These are phyloP conservation scores for Isurus oxyrinchus DNA, from an alignment of 2,113 vertebrate species.

Conservation along the genomic window DNA sequence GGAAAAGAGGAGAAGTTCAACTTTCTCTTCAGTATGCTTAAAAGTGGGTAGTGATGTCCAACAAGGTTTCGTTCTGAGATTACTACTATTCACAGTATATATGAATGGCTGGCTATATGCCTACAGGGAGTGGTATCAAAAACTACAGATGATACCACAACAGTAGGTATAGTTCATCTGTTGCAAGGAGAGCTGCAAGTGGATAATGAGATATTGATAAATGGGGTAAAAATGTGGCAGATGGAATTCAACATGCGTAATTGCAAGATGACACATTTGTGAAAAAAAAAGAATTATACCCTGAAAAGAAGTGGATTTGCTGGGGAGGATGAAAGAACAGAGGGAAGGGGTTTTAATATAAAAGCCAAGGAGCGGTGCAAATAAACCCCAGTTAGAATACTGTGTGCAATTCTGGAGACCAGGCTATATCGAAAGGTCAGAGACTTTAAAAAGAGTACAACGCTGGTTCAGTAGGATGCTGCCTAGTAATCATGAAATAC, in stretches of 20 bases:
- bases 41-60: background rate
- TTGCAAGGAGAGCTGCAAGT: background rate
- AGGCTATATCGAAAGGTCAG: background rate
- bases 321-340: too few species aligned
- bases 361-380: background rate
- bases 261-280: background rate
- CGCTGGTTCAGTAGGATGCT: background rate
- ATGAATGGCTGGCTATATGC: background rate
- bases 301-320: too few species aligned
- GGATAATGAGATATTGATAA: background rate
- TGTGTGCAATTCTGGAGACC: background rate
- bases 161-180: background rate
- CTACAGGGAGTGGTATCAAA: background rate
- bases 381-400: background rate
- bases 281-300: background rate
- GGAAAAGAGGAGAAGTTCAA: background rate
- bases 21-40: background rate
- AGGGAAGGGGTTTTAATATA: background rate
- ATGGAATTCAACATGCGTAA: background rate
- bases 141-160: background rate
- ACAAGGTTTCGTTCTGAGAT: background rate
- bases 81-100: background rate
- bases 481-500: background rate
- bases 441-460: background rate
- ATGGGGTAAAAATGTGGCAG: background rate